Conservation (phyloP, 2,113 vertebrate genomes). For the Leucoraja erinaceus region DNA sequence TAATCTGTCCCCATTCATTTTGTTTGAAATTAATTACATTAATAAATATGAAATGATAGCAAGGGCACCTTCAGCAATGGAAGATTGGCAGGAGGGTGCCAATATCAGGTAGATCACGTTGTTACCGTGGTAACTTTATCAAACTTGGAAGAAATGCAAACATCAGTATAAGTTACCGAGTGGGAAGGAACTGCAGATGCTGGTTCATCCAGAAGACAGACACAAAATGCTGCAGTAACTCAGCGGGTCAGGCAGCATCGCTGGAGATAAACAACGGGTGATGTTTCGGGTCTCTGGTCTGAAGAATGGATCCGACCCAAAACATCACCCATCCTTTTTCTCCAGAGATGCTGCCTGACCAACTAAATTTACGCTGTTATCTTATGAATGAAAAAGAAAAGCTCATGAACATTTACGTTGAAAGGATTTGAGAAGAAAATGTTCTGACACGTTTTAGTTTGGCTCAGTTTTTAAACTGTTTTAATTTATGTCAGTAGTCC, state of each 20-base stretch:
- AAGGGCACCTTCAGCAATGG: not conserved
- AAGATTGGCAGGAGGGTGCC: not conserved
- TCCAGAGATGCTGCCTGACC: no score
- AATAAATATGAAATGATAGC: not conserved
- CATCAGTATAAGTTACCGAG: no score
- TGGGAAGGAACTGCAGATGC: no score
- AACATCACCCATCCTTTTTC: no score
- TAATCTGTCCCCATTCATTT: constrained; percentile 33
- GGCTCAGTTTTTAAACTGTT: no score
- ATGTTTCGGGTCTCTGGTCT: no score
- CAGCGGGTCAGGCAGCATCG: no score
- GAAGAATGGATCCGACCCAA: no score
- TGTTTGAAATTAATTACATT: constrained; percentile 29
- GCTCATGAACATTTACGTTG: not conserved
- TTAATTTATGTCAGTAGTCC: no score
- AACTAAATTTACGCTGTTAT: not conserved
- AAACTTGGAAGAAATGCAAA: not conserved
- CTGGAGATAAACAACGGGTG: no score
- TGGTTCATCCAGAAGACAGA: no score
- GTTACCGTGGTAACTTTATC: constrained; percentile 20
- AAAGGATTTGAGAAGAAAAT: not conserved
- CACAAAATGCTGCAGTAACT: no score
- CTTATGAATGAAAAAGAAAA: not conserved
- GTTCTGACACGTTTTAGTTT: not conserved
- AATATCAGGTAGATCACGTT: not conserved